A percentile compares a stretch with the other conserved stretches of the same genome.
These are phyloP conservation scores for Tachystola acroxantha DNA, from an alignment of 2,888 invertebrate species.

Conservation along the genomic window DNA sequence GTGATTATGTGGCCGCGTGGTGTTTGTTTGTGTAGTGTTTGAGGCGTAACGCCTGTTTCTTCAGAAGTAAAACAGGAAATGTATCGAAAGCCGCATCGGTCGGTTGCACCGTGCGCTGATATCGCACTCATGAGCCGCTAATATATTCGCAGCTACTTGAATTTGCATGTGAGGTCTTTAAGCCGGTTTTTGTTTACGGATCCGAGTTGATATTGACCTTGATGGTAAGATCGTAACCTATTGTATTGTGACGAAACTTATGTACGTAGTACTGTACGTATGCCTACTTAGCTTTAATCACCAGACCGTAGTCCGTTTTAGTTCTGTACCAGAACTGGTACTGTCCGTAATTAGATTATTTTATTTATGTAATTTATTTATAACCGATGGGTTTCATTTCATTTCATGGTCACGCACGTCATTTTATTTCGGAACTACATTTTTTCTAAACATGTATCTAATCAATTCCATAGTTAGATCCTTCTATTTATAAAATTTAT, in stretches of 20 bases:
- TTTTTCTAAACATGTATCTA: too few species aligned
- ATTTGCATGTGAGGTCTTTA: slow-evolving; percentile 53
- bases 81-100: slow-evolving; percentile 29
- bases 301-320: too few species aligned
- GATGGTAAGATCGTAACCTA: slow-evolving; percentile 37
- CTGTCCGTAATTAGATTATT: too few species aligned
- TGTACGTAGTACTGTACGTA: not conserved
- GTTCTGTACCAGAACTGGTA: too few species aligned
- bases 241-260: slow-evolving; percentile 5
- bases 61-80: slow-evolving; percentile 47
- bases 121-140: slow-evolving; percentile 36
- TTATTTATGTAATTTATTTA: too few species aligned
- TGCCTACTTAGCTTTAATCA: slow-evolving; percentile 1
- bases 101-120: slow-evolving; percentile 33
- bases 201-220: slow-evolving; percentile 53
- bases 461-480: too few species aligned
- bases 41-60: slow-evolving; percentile 37
- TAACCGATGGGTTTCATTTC: too few species aligned
- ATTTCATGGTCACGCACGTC: too few species aligned
- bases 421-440: too few species aligned
- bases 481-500: too few species aligned
- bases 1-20: slow-evolving; percentile 42
- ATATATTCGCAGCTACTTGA: slow-evolving; percentile 42
- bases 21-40: slow-evolving; percentile 37
- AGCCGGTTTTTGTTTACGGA: slow-evolving; percentile 66